Evolutionary conservation across 2,888 invertebrate species (phyloP), one percentile per base, ranked within the genome.

Genomic region (Dioctria rufipes): DNA sequence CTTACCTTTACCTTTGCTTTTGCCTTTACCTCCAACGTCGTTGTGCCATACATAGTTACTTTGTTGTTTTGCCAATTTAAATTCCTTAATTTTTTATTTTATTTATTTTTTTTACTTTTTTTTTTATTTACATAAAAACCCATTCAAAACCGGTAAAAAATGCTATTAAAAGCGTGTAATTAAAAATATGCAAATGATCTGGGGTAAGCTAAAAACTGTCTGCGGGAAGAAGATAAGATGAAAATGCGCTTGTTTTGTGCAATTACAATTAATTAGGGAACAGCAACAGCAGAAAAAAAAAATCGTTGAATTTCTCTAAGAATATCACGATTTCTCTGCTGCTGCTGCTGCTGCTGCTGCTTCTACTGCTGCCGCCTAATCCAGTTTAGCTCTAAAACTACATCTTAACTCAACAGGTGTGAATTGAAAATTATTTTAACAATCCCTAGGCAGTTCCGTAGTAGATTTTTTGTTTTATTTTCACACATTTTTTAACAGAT

Each of bases 131-230:
- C 58, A 43, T 75, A 60, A 75, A 75, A 60, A 37, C 9, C 51
- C 75, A 75, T 42, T 46, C 75, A 60, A 5, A 75, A 75, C 60
- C 43, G 60, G 75, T 75, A 61, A 75, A 71, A 71, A 71, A 71
- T 51, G 71, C 71, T 54, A 71, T 71, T 71, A 71, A 71, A 54
- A 71, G 71, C 71, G 58, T 25, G 25, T 75, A 61, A 75, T 60
- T 75, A 75, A 75, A 75, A 75, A 75, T 75, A 61, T 78, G 78
- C 65, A 78, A 65, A 63, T 51, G 37, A 65, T 4, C 49, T 49
- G 69, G 11, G 69, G 25, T 25, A 25, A 69, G 49, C 43, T 13
- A 58, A 58, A 58, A 66, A 49, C 42, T 49, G 49, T 6, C 43
- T 25, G 25, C 25, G 25, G 25, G 25, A 6, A 43, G 3, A 69